Evolutionary conservation across 2,888 invertebrate species (phyloP), one percentile per base, ranked within the genome.

Genomic region (Melanophora roralis): DNA sequence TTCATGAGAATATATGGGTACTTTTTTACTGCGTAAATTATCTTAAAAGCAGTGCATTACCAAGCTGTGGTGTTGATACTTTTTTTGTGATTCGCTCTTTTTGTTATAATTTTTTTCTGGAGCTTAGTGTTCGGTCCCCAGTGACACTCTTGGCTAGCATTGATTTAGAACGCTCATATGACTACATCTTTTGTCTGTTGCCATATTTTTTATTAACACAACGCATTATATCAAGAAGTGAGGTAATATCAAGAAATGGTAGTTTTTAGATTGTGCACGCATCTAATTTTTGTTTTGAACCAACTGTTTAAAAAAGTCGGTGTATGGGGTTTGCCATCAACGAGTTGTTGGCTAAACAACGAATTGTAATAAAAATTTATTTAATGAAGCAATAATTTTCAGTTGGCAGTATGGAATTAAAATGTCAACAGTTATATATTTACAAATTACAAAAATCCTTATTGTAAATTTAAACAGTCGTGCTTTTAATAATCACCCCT

Each of bases 381-480:
- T 19, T 45, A 21, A 68, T 36, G 14, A 43, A 21, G 40, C 19
- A 14, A 49, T 19, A n/a, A 40, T 65, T 32, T 45, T 45, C 12
- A 55, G 32, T 55, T 67, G 43, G 55, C 43, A 45, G 8, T 45
- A 45, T 8, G 9, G n/a, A n/a, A n/a, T n/a, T n/a, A n/a, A n/a
- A n/a, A n/a, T n/a, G n/a, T n/a, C n/a, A n/a, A n/a, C n/a, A n/a
- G n/a, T n/a, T n/a, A n/a, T n/a, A n/a, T n/a, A n/a, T n/a, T n/a
- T n/a, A n/a, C n/a, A n/a, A n/a, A n/a, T n/a, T n/a, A n/a, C n/a
- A n/a, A n/a, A n/a, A n/a, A n/a, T n/a, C n/a, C n/a, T n/a, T n/a
- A 57, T 60, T 62, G 34, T 5, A 53, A 45, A 72, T 62, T 53
- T 53, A 74, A 65, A 40, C 57, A 49, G 21, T n/a, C n/a, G n/a